Conservation (phyloP, 2,113 vertebrate genomes). For the Paramormyrops kingsleyae region DNA sequence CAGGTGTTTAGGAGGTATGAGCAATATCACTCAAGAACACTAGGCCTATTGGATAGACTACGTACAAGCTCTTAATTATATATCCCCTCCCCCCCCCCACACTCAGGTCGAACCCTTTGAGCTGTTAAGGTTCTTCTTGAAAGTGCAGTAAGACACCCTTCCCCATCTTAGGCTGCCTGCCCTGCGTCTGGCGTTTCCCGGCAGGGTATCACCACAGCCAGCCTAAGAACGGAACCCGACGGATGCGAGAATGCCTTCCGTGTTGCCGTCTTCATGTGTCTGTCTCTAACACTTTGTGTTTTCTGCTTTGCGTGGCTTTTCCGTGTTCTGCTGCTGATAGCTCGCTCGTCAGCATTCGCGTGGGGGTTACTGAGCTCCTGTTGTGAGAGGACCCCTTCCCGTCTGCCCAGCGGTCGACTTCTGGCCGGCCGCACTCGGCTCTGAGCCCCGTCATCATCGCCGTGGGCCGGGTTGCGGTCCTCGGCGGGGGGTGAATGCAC, state of each 20-base stretch:
- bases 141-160: neutral
- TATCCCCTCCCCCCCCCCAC: neutral
- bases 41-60: neutral
- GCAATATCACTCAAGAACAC: neutral
- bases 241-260: neutral
- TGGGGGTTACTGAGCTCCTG: neutral
- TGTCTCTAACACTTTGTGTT: neutral
- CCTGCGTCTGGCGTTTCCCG: neutral
- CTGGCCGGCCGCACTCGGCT: neutral
- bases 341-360: neutral
- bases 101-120: neutral
- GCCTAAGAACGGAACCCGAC: neutral
- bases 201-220: neutral
- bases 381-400: neutral
- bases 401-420: neutral
- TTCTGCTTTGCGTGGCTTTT: neutral
- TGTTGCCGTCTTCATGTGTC: neutral
- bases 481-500: neutral
- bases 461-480: neutral
- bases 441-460: neutral
- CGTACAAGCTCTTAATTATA: neutral
- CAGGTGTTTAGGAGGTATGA: neutral
- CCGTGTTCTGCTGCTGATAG: slow-evolving; percentile 29
- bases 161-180: neutral
- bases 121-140: neutral